These are phyloP conservation scores for Cladorhizidae sp. DNA, from an alignment of 37 sponge, comb jelly and placozoan species.

Conservation along the genomic window DNA sequence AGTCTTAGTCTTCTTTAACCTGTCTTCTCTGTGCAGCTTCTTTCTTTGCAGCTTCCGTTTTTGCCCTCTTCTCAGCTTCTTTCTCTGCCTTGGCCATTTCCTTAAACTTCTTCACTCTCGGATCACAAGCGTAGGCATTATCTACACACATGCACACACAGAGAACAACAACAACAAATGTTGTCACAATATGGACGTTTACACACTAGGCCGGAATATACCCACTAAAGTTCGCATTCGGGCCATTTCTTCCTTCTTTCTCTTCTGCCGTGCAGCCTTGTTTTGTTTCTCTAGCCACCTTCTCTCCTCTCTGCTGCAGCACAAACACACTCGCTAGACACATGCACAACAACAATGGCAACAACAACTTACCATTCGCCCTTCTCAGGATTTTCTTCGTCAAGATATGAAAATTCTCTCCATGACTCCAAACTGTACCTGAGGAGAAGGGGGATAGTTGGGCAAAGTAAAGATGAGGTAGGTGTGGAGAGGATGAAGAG, in stretches of 20 bases:
- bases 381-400: slow-evolving; percentile 91
- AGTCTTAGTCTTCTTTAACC: slow-evolving; percentile 10
- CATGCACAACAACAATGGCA: not conserved
- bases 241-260: slow-evolving; percentile 84
- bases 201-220: not conserved
- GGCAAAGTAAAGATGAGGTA: not conserved
- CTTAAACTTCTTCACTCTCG: slow-evolving; percentile 80
- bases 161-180: not conserved
- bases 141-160: slow-evolving; percentile 34
- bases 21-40: slow-evolving; percentile 58
- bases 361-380: slow-evolving; percentile 76
- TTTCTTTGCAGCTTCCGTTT: slow-evolving; percentile 63
- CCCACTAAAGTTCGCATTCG: slow-evolving; percentile 85
- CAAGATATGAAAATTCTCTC: slow-evolving; percentile 96
- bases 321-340: not conserved
- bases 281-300: slow-evolving; percentile 96
- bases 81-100: slow-evolving; percentile 84
- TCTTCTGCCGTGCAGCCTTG: slow-evolving; percentile 79
- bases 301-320: slow-evolving; percentile 87
- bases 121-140: slow-evolving; percentile 90
- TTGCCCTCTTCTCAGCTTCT: slow-evolving; percentile 72
- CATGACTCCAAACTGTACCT: slow-evolving; percentile 95
- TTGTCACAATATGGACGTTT: not conserved
- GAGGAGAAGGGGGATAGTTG: not conserved
- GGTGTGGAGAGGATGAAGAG: too few relatives aligned